Conservation (phyloP, 2,113 vertebrate species). For the Xiphophorus maculatus region DNA sequence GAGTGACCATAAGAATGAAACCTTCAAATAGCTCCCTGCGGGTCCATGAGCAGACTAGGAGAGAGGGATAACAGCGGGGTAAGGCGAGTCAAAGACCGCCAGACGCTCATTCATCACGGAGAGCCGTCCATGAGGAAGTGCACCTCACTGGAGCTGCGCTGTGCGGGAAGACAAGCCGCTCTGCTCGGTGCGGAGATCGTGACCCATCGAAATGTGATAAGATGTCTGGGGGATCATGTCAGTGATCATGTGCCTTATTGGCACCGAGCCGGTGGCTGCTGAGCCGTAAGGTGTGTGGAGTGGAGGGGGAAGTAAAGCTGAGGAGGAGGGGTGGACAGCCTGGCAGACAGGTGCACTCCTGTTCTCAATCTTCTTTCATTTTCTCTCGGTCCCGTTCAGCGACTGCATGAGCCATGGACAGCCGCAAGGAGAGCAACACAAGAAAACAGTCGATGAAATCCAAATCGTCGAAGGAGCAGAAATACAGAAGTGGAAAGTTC, state of each 20-base stretch:
- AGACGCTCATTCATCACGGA: background rate
- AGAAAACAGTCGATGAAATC: conserved; percentile 70
- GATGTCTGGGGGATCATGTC: conserved; percentile 7
- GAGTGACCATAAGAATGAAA: no score
- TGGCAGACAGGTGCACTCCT: conserved; percentile 75
- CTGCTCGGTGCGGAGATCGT: conserved; percentile 11
- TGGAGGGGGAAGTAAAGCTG: conserved; percentile 4
- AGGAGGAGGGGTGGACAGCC: conserved; percentile 56
- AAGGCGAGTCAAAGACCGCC: no score
- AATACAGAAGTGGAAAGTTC: conserved; percentile 66
- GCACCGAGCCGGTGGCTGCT: conserved; percentile 46
- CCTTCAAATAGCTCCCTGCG: no score
- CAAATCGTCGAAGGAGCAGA: conserved; percentile 71
- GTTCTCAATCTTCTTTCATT: conserved; percentile 26
- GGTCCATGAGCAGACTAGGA: background rate
- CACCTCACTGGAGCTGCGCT: conserved; percentile 23
- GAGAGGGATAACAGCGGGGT: no score
- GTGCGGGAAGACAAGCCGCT: conserved; percentile 10
- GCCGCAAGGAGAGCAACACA: conserved; percentile 67
- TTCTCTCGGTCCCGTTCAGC: conserved; percentile 19
- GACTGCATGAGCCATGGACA: conserved; percentile 70
- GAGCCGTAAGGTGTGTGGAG: conserved; percentile 34
- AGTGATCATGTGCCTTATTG: conserved; percentile 62
- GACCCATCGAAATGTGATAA: background rate
- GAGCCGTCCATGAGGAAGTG: conserved; percentile 62